Conservation (phyloP, 2,113 vertebrate species). For the Patagioenas fasciata region DNA sequence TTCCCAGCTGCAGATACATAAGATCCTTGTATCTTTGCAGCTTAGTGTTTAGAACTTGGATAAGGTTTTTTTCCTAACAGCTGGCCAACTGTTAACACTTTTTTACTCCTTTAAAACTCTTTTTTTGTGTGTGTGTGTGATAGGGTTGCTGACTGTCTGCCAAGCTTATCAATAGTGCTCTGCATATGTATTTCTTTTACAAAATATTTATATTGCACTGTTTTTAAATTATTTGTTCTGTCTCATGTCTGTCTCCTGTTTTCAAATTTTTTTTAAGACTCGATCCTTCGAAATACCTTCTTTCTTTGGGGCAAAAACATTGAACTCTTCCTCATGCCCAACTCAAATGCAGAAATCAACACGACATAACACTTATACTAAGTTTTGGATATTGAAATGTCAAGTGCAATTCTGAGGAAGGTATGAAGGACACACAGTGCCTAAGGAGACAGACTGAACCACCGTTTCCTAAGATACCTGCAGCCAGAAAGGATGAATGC, state of each 20-base stretch:
- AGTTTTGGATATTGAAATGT: constrained; percentile 3
- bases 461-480: not conserved
- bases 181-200: not conserved
- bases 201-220: not conserved
- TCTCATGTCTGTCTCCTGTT: not conserved
- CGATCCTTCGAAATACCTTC: not conserved
- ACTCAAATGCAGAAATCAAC: not conserved
- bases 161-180: not conserved
- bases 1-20: not conserved
- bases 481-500: not conserved
- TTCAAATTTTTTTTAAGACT: not conserved
- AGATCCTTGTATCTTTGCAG: not conserved
- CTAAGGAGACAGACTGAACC: not conserved
- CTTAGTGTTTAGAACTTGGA: not conserved
- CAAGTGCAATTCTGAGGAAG: not conserved
- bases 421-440: not conserved
- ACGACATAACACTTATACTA: not conserved
- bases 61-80: not conserved
- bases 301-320: not conserved
- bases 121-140: no score
- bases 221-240: not conserved
- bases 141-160: not conserved
- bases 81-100: not conserved
- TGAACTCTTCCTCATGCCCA: not conserved
- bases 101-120: not conserved